These are phyloP conservation scores for Macheiramphus alcinus DNA, from an alignment of 2,113 vertebrate genomes.

Conservation along the genomic window DNA sequence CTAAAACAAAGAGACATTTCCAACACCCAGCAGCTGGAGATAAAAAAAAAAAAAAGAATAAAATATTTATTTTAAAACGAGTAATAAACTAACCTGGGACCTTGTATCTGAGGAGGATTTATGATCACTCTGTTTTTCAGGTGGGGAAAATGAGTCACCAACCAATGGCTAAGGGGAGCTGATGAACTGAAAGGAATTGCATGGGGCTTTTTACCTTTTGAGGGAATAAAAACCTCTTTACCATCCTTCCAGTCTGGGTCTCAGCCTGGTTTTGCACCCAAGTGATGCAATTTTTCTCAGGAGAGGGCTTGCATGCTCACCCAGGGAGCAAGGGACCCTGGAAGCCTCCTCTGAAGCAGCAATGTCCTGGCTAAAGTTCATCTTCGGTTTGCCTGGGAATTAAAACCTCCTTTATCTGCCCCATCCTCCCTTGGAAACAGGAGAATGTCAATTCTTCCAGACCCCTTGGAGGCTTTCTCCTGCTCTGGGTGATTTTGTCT, in stretches of 20 bases:
- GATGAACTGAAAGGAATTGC: not conserved
- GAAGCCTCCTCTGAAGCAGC: not conserved
- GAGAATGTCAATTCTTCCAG: not conserved
- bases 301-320: not conserved
- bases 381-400: not conserved
- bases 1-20: not conserved
- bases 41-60: not conserved
- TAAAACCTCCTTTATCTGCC: not conserved
- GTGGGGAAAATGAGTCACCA: not conserved
- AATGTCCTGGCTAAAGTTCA: not conserved
- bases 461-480: not conserved
- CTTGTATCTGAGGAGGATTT: not conserved
- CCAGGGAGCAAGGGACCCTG: not conserved
- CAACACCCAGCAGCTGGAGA: not conserved
- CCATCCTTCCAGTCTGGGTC: not conserved
- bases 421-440: not conserved
- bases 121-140: not conserved
- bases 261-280: not conserved
- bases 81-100: not conserved
- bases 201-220: not conserved
- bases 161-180: not conserved
- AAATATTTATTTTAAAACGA: not conserved
- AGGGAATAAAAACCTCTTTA: not conserved
- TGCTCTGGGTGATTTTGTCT: not conserved
- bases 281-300: not conserved